Evolutionary conservation across 2,888 invertebrate genomes (phyloP).

Genomic region (Cancer borealis): DNA sequence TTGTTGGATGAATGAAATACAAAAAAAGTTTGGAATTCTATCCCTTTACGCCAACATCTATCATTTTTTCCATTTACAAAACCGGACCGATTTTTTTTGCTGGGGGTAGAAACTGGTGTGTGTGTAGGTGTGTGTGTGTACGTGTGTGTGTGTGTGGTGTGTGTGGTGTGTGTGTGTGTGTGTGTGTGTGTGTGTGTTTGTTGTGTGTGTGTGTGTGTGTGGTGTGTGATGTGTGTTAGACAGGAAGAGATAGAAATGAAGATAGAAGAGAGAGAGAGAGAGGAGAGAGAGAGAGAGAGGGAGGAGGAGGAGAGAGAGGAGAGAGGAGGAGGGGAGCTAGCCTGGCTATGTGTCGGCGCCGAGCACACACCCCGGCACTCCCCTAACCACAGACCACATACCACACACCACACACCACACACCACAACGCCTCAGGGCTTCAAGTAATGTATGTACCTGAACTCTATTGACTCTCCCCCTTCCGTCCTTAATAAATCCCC

Average conservation of each 20-base stretch:
- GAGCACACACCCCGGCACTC: neutral
- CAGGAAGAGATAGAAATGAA: neutral
- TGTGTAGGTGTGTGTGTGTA: neutral
- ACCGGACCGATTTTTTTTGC: constrained; percentile 15
- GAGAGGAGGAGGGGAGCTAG: neutral
- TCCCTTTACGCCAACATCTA: constrained; percentile 8
- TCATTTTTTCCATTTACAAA: constrained; percentile 24
- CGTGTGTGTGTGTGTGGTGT: neutral
- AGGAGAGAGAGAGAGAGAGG: neutral
- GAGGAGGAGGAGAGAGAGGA: neutral
- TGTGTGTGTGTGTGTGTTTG: too few species aligned
- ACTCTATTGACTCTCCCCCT: constrained; percentile 14
- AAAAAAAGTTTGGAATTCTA: constrained; percentile 2
- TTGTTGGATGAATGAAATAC: constrained; percentile 24
- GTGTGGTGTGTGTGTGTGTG: neutral
- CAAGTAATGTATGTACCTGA: neutral
- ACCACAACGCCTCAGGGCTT: neutral
- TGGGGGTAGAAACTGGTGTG: neutral
- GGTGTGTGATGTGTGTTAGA: too few species aligned
- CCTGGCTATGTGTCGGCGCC: neutral
- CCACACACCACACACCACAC: neutral
- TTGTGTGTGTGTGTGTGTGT: too few species aligned
- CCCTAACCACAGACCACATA: neutral
- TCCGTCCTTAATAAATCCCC: neutral
- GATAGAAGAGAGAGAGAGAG: constrained; percentile 4